A percentile compares a stretch with the other conserved stretches of the same genome.
phyloP scores from a whole-genome alignment of 2,113 vertebrate species.

The Takifugu bimaculatus region DNA sequence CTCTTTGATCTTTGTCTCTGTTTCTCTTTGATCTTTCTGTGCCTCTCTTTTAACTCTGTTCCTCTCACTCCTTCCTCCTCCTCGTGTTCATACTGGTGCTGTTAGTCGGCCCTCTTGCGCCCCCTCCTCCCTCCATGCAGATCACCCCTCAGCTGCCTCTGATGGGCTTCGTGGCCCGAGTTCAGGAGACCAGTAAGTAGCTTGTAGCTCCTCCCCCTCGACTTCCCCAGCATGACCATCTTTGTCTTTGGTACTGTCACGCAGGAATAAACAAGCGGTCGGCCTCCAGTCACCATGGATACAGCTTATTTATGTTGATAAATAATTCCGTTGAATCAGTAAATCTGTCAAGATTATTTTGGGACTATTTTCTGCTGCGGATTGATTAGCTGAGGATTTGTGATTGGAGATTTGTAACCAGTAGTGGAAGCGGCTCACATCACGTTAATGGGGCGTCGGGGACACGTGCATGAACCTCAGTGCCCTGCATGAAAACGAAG shows the following conservation, averaged over 20 bases:
- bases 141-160: constrained; percentile 98
- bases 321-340: too few relatives aligned
- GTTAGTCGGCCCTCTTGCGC: constrained; percentile 87
- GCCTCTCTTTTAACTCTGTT: constrained; percentile 8
- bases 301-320: too few relatives aligned
- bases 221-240: constrained; percentile 44
- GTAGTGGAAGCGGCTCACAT: not conserved
- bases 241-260: not conserved
- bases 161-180: constrained; percentile 99
- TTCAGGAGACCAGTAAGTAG: constrained; percentile 99
- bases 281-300: not conserved
- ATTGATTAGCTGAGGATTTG: not conserved
- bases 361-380: constrained; percentile 6
- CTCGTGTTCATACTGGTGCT: constrained; percentile 50
- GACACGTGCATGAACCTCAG: too few relatives aligned
- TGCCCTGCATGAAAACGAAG: not conserved
- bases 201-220: constrained; percentile 51
- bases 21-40: not conserved
- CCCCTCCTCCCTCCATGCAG: constrained; percentile 98
- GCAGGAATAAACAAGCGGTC: not conserved
- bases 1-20: not conserved
- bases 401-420: not conserved
- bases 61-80: constrained; percentile 18
- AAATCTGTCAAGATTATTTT: too few relatives aligned
- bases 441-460: too few relatives aligned